Base-by-base conservation (phyloP, 2,888 invertebrate species). In the Drosophila niveifrons region DNA sequence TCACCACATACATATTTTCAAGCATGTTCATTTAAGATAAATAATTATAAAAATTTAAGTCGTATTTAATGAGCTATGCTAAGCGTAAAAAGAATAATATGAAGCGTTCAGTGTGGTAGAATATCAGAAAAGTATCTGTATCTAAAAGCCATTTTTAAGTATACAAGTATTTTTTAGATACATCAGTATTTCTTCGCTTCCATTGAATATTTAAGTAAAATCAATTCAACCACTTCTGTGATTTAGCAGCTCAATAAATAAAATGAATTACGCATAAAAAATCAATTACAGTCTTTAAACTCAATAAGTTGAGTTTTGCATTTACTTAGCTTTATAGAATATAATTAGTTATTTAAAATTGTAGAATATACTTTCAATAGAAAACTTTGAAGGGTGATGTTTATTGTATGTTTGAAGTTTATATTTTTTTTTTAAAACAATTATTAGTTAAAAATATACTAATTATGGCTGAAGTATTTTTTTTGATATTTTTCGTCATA, bases 21-120 rank as follows among this genome's bases (percentile, higher is more conserved):
- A 36, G 13, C 34, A 36, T 41, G 9, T 56, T 50, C 34, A 28
- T n/a, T 17, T 46, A 43, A 52, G 50, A 50, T 55, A 57, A 53
- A 18, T 44, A 44, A 53, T 46, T 44, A 61, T 55, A 55, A 66
- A 61, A 56, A 52, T 63, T 46, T 63, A 47, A 57, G 34, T 68
- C 47, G 41, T 73, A 72, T 58, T 58, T 55, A 68, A 68, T 59
- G 56, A 57, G 58, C 78, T 77, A 67, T 63, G 15, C 64, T 74
- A 53, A 17, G 50, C 58, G 74, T 64, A 74, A 74, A 78, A 74
- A 62, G 55, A 76, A 75, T 77, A 75, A 75, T 78, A 67, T 74
- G 56, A 52, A 56, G 64, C 78, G 67, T 52, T 52, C 78, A 67
- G 73, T 73, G 67, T 77, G 78, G 53, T 58, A 56, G 75, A 43